Evolutionary conservation across 2,797 vertebrate species (phyloP).

Genomic region (Meda fulgida): DNA sequence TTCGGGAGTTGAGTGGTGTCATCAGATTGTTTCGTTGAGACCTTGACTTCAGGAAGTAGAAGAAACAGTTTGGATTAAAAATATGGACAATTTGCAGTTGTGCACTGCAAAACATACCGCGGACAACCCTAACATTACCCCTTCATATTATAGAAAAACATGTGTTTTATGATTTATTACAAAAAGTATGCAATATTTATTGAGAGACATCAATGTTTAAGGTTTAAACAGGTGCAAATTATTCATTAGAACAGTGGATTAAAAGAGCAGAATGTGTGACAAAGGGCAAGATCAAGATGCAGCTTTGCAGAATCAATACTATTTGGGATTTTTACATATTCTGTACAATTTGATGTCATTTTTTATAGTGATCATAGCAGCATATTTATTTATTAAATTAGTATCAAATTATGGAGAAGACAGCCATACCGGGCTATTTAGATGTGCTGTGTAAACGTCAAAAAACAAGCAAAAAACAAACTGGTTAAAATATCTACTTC

Average conservation of each 20-base stretch:
- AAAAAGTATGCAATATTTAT: slow-evolving; percentile 16
- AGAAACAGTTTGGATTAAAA: not conserved
- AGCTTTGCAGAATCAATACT: not conserved
- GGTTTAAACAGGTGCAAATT: slow-evolving; percentile 22
- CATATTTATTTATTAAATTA: not conserved
- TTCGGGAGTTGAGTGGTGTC: slow-evolving; percentile 59
- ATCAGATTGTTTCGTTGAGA: slow-evolving; percentile 10
- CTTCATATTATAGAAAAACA: not conserved
- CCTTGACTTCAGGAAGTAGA: slow-evolving; percentile 10
- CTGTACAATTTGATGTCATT: not conserved
- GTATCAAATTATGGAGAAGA: not conserved
- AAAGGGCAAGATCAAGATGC: slow-evolving; percentile 2
- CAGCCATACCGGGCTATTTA: not conserved
- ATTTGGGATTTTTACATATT: not conserved
- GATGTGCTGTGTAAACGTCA: not conserved
- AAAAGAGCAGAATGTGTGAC: not conserved
- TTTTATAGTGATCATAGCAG: not conserved
- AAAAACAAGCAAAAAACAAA: too few species aligned
- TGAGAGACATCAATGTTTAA: not conserved
- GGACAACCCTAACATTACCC: not conserved
- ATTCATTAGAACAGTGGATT: not conserved
- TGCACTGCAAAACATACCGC: not conserved
- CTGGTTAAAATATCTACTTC: not conserved
- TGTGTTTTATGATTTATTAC: not conserved
- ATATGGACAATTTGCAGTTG: not conserved